Evolutionary conservation across 2,888 invertebrate genomes (phyloP).

Genomic region (Helleia helle): DNA sequence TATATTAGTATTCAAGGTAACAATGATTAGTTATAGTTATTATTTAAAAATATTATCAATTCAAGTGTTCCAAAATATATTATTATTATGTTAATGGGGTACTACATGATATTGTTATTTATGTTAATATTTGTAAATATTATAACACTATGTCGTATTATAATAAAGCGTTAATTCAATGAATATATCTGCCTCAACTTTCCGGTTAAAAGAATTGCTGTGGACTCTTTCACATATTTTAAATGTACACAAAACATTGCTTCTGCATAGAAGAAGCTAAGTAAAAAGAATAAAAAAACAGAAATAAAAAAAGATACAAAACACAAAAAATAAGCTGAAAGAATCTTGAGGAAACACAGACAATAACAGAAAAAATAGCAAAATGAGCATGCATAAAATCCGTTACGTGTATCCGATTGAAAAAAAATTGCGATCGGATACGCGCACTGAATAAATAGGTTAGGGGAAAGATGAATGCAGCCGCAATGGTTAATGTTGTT

Average conservation of each 20-base stretch:
- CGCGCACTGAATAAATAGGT: conserved; percentile 11
- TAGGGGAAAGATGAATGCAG: conserved; percentile 48
- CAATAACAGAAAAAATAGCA: conserved; percentile 24
- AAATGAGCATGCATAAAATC: conserved; percentile 26
- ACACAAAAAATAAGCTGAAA: conserved; percentile 14
- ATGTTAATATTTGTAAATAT: neutral
- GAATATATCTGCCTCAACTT: conserved; percentile 30
- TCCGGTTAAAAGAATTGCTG: conserved; percentile 57
- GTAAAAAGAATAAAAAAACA: conserved; percentile 20
- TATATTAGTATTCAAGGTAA: neutral
- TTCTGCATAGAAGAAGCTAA: conserved; percentile 63
- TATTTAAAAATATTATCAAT: too few species aligned
- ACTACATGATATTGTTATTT: too few species aligned
- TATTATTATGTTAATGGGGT: too few species aligned
- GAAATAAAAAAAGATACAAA: conserved; percentile 23
- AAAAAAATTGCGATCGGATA: conserved; percentile 10
- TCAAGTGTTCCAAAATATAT: too few species aligned
- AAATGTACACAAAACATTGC: conserved; percentile 42
- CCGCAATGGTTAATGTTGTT: conserved; percentile 55
- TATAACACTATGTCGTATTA: neutral
- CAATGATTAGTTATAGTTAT: neutral
- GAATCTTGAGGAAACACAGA: conserved; percentile 15
- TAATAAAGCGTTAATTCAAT: conserved; percentile 8
- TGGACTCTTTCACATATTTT: conserved; percentile 32
- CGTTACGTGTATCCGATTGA: conserved; percentile 12